Evolutionary conservation across 2,113 vertebrate species (phyloP).

Genomic region (Amblyopsis rosae): DNA sequence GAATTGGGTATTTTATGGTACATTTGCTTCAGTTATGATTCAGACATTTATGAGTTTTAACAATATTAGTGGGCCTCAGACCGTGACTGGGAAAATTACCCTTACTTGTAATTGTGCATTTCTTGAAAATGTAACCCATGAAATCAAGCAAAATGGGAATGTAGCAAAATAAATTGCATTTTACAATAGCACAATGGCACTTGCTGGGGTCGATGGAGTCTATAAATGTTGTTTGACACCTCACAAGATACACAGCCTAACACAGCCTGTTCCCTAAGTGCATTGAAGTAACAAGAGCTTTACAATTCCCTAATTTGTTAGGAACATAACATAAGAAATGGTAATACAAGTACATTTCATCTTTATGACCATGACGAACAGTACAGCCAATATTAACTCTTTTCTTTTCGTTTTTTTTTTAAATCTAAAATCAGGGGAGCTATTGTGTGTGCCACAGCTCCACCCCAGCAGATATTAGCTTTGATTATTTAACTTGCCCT

Average conservation of each 20-base stretch:
- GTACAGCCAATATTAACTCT: no score
- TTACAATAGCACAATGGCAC: conserved; percentile 6
- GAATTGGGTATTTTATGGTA: conserved; percentile 53
- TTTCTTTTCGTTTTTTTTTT: no score
- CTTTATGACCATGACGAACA: neutral
- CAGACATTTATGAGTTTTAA: conserved; percentile 56
- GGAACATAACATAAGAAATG: no score
- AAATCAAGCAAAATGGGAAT: conserved; percentile 30
- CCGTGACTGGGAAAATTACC: conserved; percentile 50
- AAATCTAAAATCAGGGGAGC: no score
- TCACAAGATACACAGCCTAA: neutral
- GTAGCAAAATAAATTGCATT: conserved; percentile 37
- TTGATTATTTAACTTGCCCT: no score
- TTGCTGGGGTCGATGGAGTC: neutral
- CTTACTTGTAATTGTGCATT: conserved; percentile 58
- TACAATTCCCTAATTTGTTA: neutral
- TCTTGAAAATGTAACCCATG: conserved; percentile 40
- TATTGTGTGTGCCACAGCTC: no score
- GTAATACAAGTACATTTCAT: neutral
- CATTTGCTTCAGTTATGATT: conserved; percentile 54
- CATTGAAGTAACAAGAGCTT: neutral
- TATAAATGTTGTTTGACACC: neutral
- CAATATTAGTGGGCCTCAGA: conserved; percentile 53
- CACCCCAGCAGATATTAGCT: no score
- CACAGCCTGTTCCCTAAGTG: neutral